These are phyloP conservation scores for Ferdinandea cuprea DNA, from an alignment of 2,888 invertebrate genomes.

Conservation along the genomic window DNA sequence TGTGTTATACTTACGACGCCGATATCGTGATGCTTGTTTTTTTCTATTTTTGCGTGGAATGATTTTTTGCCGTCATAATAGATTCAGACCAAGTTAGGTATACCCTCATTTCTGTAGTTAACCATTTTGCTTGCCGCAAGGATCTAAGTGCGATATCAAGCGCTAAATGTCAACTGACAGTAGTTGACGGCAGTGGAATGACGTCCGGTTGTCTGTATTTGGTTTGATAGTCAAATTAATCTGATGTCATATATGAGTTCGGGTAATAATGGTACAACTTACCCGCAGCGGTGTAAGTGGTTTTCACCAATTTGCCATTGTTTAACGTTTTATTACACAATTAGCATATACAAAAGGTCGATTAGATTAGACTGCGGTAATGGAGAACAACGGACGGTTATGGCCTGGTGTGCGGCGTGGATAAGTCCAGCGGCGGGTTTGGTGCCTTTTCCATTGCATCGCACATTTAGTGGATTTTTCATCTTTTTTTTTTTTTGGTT, in stretches of 20 bases:
- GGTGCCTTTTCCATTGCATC: conserved; percentile 10
- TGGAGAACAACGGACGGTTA: conserved; percentile 40
- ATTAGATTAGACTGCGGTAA: conserved; percentile 54
- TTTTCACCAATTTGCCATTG: conserved; percentile 70
- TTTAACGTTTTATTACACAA: conserved; percentile 60
- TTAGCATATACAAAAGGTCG: conserved; percentile 71
- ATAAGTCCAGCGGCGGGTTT: conserved; percentile 33
- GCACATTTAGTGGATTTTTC: not conserved
- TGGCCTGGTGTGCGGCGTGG: conserved; percentile 21
- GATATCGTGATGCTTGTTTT: conserved; percentile 29
- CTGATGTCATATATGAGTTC: conserved; percentile 38
- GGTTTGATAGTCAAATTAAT: conserved; percentile 49
- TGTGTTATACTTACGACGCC: conserved; percentile 5
- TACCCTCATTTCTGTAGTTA: not conserved
- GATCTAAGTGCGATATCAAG: conserved; percentile 24
- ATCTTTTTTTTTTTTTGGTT: not conserved
- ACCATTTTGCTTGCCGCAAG: not conserved
- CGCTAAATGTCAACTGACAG: conserved; percentile 47
- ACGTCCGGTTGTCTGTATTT: conserved; percentile 29
- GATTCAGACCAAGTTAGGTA: conserved; percentile 14
- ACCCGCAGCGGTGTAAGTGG: conserved; percentile 40
- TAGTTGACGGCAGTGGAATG: conserved; percentile 29
- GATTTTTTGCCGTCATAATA: conserved; percentile 2
- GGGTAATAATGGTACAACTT: conserved; percentile 6
- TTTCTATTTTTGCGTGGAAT: conserved; percentile 15